Base-by-base conservation (phyloP, 1,140 invertebrate species). In the Diplogasteroides magnus region DNA sequence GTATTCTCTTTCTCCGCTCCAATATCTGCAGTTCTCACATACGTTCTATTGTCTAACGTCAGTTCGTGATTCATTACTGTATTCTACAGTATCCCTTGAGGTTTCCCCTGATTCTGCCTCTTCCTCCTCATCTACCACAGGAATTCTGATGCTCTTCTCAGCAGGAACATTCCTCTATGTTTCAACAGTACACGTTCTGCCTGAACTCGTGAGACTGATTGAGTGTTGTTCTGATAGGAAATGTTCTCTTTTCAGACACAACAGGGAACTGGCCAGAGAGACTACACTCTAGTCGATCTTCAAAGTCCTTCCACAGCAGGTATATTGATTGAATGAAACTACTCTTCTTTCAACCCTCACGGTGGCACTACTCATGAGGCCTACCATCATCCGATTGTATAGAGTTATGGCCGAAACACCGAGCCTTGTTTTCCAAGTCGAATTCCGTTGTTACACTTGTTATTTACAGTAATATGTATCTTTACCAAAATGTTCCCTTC, bases 161-260 rank as follows among this genome's bases (percentile, higher is more conserved):
- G 96, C 93, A 0, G 96, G 96, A 1, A 98, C 96, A 59, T 98
- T 99, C 85, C 86, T 99, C 6, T 99, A 98, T 82, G 96, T 99
- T 3, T 93, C 96, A 0, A 97, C 96, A 1, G 94, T 98, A 1
- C 96, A 98, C 84, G 94, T 98, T 1, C 83, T 99, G 58, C 94
- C 96, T 0, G 95, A 98, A 85, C 85, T 98, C 3, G 82, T 84
- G 14, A 83, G 80, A n/a, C 64, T 48, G 37, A 48, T 48, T 48
- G 6, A 6, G 37, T 19, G 6, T 48, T 48, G 37, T 11, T 11
- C 6, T 48, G 37, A 48, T 48, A 48, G 37, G 37, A 11, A 6
- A 48, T 48, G 37, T 48, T 48, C 19, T 19, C 37, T 48, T 19
- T 48, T 11, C 37, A 48, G 37, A 48, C 37, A 19, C 37, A 48